Evolutionary conservation across 2,888 invertebrate genomes (phyloP).

Genomic region (Caradrina clavipalpis): DNA sequence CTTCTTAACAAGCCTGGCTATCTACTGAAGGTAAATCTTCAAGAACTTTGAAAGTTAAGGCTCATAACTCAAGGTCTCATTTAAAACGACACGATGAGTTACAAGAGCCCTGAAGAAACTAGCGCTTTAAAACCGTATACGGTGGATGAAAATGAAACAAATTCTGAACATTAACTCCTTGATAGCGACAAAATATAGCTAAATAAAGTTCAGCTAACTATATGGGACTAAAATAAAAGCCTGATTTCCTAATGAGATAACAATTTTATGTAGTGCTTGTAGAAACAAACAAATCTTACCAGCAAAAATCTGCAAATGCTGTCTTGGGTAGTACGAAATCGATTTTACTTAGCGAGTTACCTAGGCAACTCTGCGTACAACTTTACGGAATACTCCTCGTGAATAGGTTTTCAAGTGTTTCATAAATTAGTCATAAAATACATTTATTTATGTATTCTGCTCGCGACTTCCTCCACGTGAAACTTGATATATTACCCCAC

Average conservation of each 20-base stretch:
- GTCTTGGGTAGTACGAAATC: constrained; percentile 47
- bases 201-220: neutral
- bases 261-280: constrained; percentile 3
- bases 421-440: constrained; percentile 5
- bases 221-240: neutral
- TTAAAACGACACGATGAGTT: too few species aligned
- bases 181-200: neutral
- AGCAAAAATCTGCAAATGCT: constrained; percentile 41
- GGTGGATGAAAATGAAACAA: neutral
- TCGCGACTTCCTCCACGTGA: too few species aligned
- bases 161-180: neutral
- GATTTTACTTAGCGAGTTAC: constrained; percentile 64
- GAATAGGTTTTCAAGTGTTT: constrained; percentile 28
- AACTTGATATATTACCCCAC: too few species aligned
- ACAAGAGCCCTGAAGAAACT: too few species aligned
- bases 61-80: too few species aligned
- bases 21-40: too few species aligned
- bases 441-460: constrained; percentile 17
- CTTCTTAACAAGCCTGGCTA: too few species aligned
- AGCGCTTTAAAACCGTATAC: neutral
- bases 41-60: too few species aligned
- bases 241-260: constrained; percentile 11
- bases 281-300: constrained; percentile 57
- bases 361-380: constrained; percentile 60
- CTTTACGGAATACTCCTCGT: constrained; percentile 23